A percentile compares a stretch with the other conserved stretches of the same genome.
Evolutionary conservation across 2,113 vertebrate species (phyloP).

Genomic region (Rhynchomys soricoides): DNA sequence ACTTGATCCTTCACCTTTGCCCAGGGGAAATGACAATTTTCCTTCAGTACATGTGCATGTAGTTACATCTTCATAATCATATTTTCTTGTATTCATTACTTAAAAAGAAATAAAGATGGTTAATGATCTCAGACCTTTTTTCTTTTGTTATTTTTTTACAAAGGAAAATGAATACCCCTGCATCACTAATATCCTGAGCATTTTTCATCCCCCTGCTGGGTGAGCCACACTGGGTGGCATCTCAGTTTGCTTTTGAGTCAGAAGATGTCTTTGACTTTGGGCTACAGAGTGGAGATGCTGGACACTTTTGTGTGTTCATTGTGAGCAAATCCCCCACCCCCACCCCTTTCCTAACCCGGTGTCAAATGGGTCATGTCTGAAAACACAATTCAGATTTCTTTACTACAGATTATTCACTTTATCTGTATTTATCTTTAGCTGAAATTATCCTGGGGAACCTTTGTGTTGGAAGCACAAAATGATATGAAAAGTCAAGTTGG

Average conservation of each 20-base stretch:
- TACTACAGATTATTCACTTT: slow-evolving; percentile 67
- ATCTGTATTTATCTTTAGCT: slow-evolving; percentile 71
- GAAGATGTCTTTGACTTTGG: slow-evolving; percentile 33
- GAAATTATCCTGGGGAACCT: slow-evolving; percentile 76
- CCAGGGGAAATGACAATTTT: slow-evolving; percentile 50
- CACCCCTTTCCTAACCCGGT: slow-evolving; percentile 1
- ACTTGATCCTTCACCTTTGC: slow-evolving; percentile 29
- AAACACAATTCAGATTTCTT: slow-evolving; percentile 63
- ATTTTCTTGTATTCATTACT: slow-evolving; percentile 18
- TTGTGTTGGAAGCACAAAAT: slow-evolving; percentile 77
- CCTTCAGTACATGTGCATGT: not conserved
- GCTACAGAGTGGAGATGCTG: slow-evolving; percentile 1
- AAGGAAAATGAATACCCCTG: slow-evolving; percentile 8
- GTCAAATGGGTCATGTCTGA: slow-evolving; percentile 61
- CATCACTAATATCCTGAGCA: not conserved
- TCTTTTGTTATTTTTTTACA: slow-evolving; percentile 23
- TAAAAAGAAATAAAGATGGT: slow-evolving; percentile 63
- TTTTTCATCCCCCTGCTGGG: slow-evolving; percentile 25
- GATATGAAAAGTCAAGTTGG: slow-evolving; percentile 71
- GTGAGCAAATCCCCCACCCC: slow-evolving; percentile 28
- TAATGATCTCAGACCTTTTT: slow-evolving; percentile 40
- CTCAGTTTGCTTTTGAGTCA: slow-evolving; percentile 52
- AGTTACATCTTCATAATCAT: not conserved
- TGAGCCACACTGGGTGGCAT: slow-evolving; percentile 2
- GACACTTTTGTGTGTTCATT: slow-evolving; percentile 28